phyloP scores from a whole-genome alignment of 2,888 invertebrate species.

The Alitta virens region DNA sequence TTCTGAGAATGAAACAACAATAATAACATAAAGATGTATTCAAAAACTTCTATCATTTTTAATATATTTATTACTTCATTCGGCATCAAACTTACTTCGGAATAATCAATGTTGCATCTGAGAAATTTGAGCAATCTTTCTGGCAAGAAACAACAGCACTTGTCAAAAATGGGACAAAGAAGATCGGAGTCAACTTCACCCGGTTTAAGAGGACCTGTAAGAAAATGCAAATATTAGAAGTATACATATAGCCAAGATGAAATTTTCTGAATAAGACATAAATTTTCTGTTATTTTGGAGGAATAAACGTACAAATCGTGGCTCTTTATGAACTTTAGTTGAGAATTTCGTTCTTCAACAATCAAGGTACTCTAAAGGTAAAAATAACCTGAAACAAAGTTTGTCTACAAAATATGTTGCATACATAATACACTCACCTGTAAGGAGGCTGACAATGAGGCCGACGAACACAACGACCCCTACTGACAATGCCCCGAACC shows the following conservation, averaged over 20 bases:
- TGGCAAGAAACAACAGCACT: constrained; percentile 1
- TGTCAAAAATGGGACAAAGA: neutral
- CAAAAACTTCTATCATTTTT: too few relatives aligned
- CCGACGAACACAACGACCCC: constrained; percentile 6
- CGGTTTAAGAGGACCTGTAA: neutral
- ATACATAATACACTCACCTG: neutral
- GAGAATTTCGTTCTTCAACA: too few relatives aligned
- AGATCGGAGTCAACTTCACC: constrained; percentile 2
- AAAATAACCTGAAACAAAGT: too few relatives aligned
- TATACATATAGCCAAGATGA: neutral
- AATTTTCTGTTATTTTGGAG: neutral
- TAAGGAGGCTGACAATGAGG: constrained; percentile 6
- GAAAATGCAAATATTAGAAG: too few relatives aligned
- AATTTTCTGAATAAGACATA: neutral
- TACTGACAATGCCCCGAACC: constrained; percentile 8
- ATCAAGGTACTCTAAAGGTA: too few relatives aligned
- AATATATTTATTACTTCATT: too few relatives aligned
- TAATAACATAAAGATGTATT: too few relatives aligned
- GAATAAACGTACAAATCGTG: neutral
- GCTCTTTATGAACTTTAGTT: too few relatives aligned
- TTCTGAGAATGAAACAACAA: too few relatives aligned
- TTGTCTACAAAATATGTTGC: too few relatives aligned
- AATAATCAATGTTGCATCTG: constrained; percentile 1
- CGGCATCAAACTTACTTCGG: neutral
- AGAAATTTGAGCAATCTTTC: neutral